These are phyloP conservation scores for Apomyelois bistriatella DNA, from an alignment of 2,888 invertebrate genomes.

Conservation along the genomic window DNA sequence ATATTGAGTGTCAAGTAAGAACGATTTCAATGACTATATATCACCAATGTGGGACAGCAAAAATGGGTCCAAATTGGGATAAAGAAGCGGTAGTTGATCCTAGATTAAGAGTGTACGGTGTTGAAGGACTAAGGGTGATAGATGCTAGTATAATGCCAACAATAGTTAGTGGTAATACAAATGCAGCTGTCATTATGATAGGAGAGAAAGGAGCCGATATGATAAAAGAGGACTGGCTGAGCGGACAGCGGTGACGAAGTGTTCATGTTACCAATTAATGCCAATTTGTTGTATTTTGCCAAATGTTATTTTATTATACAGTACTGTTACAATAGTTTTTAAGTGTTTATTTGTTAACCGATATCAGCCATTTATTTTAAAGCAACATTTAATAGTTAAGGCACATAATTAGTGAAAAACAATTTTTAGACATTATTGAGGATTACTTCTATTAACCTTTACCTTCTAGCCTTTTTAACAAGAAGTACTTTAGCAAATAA, in stretches of 20 bases:
- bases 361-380: not conserved
- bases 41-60: conserved; percentile 92
- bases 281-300: conserved; percentile 12
- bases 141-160: conserved; percentile 95
- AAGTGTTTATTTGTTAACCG: not conserved
- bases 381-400: too few species aligned
- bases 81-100: conserved; percentile 90
- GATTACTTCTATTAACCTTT: not conserved
- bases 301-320: conserved; percentile 8
- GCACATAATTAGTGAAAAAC: too few species aligned
- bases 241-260: conserved; percentile 49
- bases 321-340: not conserved
- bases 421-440: too few species aligned
- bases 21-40: conserved; percentile 95
- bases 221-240: conserved; percentile 90
- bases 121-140: conserved; percentile 88
- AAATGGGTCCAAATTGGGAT: conserved; percentile 92
- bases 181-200: conserved; percentile 95
- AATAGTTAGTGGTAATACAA: conserved; percentile 93
- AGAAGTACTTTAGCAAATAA: too few species aligned
- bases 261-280: conserved; percentile 12
- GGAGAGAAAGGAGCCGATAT: conserved; percentile 93
- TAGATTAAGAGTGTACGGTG: conserved; percentile 86
- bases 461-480: too few species aligned
- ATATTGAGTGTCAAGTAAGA: conserved; percentile 92